These are phyloP conservation scores for Crotophaga sulcirostris DNA, from an alignment of 2,113 vertebrate species.

Conservation along the genomic window DNA sequence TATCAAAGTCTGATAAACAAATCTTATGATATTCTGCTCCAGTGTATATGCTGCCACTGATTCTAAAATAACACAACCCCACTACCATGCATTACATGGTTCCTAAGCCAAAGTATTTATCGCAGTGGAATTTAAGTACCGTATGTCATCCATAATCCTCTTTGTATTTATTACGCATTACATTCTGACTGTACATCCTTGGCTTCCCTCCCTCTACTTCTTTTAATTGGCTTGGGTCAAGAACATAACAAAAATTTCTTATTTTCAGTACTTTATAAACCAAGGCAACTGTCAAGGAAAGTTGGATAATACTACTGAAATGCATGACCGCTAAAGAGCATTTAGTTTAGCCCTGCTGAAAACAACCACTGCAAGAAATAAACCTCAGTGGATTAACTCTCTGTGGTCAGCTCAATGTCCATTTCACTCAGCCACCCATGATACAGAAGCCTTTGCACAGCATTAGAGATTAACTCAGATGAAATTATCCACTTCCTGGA, in stretches of 20 bases:
- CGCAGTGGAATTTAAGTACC: background rate
- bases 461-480: background rate
- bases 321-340: fast-evolving
- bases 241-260: background rate
- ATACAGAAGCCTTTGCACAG: background rate
- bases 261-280: background rate
- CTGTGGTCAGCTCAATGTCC: background rate
- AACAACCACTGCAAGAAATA: background rate
- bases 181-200: background rate
- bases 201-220: background rate
- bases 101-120: background rate
- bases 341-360: background rate
- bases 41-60: background rate
- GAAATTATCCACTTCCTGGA: background rate
- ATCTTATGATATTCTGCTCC: background rate
- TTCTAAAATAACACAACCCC: background rate
- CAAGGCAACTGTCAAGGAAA: background rate
- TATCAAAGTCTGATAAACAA: background rate
- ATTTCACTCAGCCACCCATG: background rate
- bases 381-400: background rate
- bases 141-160: background rate
- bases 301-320: background rate
- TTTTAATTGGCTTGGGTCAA: background rate
- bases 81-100: fast-evolving
- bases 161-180: background rate